Base-by-base conservation (phyloP, 2,797 vertebrate genomes). In the Echeneis naucrates region DNA sequence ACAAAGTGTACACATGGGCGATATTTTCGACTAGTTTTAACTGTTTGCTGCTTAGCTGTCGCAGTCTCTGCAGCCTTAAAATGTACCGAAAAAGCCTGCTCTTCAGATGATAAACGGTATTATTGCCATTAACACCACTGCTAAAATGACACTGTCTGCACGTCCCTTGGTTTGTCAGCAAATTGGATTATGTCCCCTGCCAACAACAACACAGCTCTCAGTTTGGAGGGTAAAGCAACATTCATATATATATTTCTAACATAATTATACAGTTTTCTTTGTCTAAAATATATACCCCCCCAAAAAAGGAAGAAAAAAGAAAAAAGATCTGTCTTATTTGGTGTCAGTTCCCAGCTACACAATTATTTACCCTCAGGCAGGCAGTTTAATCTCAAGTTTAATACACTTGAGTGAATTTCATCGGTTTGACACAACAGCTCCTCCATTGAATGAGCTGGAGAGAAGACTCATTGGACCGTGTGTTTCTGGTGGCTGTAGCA, bases 401-500 rank as follows among this genome's bases (percentile, higher is more conserved):
- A 70, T 61, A 27, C 30, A 58, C 45, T 50, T 50, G 32, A 72
- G 76, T 16, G 16, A 32, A 50, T 63, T 55, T 68, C 44, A 32
- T 47, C 14, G 33, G 56, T 81, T 56, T 56, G 60, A 76, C 45
- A 58, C 65, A 57, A 24, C 55, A 42, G 13, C 21, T 44, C 47
- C 62, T 16, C 71, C 63, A 54, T 26, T 75, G 61, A 78, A 69
- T 77, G 74, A 74, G 72, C 47, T 44, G 58, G 74, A 56, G 63
- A 73, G 53, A 44, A 54, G 66, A 66, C 8, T 54, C 56, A 35
- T 30, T 10, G 7, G 26, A 24, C 60, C 26, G 52, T 68, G 60
- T 47, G n/a, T 71, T 62, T 23, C 55, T 47, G 59, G 66, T 23
- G 70, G 40, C 63, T 65, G 67, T 30, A 78, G 77, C 90, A 89